phyloP scores from a whole-genome alignment of 2,888 invertebrate genomes.

The Lypha dubia region DNA sequence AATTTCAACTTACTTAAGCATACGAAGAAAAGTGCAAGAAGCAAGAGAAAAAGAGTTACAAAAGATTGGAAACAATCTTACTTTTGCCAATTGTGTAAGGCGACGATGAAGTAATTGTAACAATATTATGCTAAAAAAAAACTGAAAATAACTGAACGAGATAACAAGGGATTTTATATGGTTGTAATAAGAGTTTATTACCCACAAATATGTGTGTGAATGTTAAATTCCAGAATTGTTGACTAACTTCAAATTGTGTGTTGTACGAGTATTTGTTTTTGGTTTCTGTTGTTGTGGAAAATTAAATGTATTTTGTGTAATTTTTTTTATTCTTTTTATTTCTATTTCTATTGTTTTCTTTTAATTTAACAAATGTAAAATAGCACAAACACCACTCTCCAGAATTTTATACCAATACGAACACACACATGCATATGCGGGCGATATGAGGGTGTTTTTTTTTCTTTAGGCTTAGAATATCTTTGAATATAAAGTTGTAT shows the following conservation, averaged over 20 bases:
- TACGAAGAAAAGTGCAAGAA: not conserved
- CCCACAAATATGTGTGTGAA: constrained; percentile 69
- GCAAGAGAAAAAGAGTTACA: not conserved
- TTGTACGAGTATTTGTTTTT: not conserved
- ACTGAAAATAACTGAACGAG: constrained; percentile 35
- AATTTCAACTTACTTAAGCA: not conserved
- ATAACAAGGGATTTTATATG: constrained; percentile 68
- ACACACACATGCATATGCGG: not conserved
- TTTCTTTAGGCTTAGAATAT: too few relatives aligned
- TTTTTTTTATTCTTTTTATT: too few relatives aligned
- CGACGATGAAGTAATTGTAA: constrained; percentile 10
- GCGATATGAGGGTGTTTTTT: too few relatives aligned
- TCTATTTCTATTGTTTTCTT: constrained; percentile 67
- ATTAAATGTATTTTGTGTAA: constrained; percentile 44
- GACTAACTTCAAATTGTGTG: constrained; percentile 10
- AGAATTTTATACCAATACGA: not conserved
- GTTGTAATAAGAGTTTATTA: constrained; percentile 70
- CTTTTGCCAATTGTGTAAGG: not conserved
- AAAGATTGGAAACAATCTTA: too few relatives aligned
- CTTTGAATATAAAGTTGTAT: too few relatives aligned
- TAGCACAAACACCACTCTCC: constrained; percentile 56
- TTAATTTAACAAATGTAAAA: constrained; percentile 71
- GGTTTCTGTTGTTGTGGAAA: constrained; percentile 3
- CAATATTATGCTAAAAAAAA: too few relatives aligned
- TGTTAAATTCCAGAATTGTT: constrained; percentile 56